Percentiles rank a stretch among this genome's conserved stretches.
Conservation (phyloP, 2,113 vertebrate genomes). For the Hydrochoerus hydrochaeris region DNA sequence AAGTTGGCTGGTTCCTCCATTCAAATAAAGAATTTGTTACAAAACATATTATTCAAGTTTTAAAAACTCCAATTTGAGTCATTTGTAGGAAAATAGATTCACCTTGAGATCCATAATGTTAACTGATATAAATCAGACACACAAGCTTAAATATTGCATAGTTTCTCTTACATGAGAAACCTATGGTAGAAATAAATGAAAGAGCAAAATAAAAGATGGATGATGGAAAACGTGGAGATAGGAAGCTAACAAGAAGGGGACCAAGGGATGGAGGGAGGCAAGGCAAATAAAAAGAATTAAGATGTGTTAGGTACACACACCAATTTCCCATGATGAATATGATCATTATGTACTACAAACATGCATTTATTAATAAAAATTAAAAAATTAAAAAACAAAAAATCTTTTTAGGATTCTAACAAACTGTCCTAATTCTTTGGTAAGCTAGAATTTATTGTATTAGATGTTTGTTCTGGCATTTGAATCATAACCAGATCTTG, state of each 20-base stretch:
- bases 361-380: background rate
- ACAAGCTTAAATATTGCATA: background rate
- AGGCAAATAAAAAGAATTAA: background rate
- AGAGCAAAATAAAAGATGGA: background rate
- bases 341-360: background rate
- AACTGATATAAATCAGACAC: background rate
- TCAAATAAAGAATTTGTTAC: background rate
- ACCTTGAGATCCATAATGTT: background rate
- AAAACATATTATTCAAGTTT: background rate
- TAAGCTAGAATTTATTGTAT: background rate
- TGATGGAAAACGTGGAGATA: background rate
- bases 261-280: background rate
- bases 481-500: background rate
- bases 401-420: background rate
- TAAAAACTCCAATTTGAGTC: background rate
- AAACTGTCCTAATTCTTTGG: background rate
- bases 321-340: background rate
- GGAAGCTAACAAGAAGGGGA: background rate
- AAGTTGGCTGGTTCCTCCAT: background rate
- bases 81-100: background rate
- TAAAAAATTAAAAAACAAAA: background rate
- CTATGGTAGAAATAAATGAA: background rate
- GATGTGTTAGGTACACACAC: background rate
- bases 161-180: background rate
- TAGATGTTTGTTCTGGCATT: conserved; percentile 18